Evolutionary conservation across 2,888 invertebrate genomes (phyloP).

Genomic region (Trichopoda pennipes): DNA sequence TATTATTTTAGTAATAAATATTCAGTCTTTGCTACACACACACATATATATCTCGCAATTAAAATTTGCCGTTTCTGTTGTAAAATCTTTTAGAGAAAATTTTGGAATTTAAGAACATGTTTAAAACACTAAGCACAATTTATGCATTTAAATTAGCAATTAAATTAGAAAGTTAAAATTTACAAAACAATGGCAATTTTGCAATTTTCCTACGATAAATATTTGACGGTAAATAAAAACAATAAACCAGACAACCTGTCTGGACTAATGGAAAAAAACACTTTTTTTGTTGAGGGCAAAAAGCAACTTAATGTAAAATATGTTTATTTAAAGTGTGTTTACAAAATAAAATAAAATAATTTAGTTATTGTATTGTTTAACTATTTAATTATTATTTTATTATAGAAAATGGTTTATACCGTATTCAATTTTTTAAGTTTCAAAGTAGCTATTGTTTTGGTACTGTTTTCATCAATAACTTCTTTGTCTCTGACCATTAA

Average conservation of each 20-base stretch:
- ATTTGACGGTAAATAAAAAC: constrained; percentile 36
- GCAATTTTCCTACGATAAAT: too few relatives aligned
- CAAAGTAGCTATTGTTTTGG: neutral
- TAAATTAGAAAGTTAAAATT: too few relatives aligned
- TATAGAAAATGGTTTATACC: neutral
- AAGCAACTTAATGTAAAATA: constrained; percentile 34
- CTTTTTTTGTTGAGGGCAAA: neutral
- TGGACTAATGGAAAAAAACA: constrained; percentile 24
- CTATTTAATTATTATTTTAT: constrained; percentile 41
- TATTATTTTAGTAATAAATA: neutral
- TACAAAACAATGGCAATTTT: too few relatives aligned
- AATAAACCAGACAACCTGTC: constrained; percentile 64
- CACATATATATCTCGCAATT: too few relatives aligned
- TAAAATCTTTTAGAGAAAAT: too few relatives aligned
- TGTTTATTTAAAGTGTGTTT: constrained; percentile 19
- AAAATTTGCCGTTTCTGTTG: too few relatives aligned
- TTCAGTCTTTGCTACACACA: too few relatives aligned
- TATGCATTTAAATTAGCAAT: too few relatives aligned
- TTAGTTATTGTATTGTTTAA: constrained; percentile 42
- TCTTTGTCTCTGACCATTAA: constrained; percentile 36
- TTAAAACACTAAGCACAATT: too few relatives aligned
- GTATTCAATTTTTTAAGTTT: neutral
- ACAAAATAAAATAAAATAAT: neutral
- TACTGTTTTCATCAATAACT: constrained; percentile 48
- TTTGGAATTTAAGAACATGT: too few relatives aligned